Base-by-base conservation (phyloP, 1,140 invertebrate genomes). In the Phocides pigmalion region DNA sequence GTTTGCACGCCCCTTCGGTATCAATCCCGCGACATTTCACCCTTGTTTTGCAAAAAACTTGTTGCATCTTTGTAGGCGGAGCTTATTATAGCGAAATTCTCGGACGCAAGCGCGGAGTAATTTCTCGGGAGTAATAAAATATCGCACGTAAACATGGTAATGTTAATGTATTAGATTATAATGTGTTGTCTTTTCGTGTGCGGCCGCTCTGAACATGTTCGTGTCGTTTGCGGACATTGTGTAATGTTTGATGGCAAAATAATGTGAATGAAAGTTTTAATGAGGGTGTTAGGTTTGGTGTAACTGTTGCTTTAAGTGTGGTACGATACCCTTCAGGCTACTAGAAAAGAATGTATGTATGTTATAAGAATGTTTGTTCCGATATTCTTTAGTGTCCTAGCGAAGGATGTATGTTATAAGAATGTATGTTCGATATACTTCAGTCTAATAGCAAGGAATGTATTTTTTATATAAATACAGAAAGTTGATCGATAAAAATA, bases 71-170 rank as follows among this genome's bases (percentile, higher is more conserved):
- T 56, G 59, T 70, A 72, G 79, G 79, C 67, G 79, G 74, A 74
- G 75, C 46, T 68, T 66, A 11, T 28, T 28, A 25, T 15, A 15
- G 15, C 28, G 54, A 35, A 64, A 44, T 28, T 56, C 66, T 47
- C 37, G 44, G 69, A 74, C 79, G 77, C 77, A 80, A 49, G 77
- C 79, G 79, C 70, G 17, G n/a, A 12, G 6, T 22, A 35, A 16
- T 53, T 39, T 37, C 35, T 19, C 35, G 15, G 32, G 15, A 39
- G 17, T 50, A 8, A 28, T 50, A 35, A 35, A 32, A 16, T 35
- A 46, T 50, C 5, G 47, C 14, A 50, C 25, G 47, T 32, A 35
- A 28, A 50, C 47, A 17, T 51, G 6, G 32, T 37, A 19, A 54
- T 22, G n/a, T 39, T 53, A n/a, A n/a, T n/a, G 12, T 20, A 39